Evolutionary conservation across 2,888 invertebrate species (phyloP), one percentile per base, ranked within the genome.

Genomic region (Sarcophaga subvicina): DNA sequence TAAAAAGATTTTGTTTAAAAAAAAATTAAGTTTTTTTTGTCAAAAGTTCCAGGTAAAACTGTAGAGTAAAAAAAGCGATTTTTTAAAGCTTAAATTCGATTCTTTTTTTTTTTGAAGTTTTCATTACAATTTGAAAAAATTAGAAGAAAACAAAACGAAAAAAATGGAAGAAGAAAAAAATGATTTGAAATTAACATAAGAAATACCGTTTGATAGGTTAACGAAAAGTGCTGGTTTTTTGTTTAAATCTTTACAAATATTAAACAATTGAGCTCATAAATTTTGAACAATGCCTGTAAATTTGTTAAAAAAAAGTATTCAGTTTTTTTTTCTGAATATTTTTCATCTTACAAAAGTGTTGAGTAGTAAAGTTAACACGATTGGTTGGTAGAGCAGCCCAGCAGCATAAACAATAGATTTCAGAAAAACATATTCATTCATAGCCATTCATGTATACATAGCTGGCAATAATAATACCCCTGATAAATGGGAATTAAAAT

Each of bases 251-350:
- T 49, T 64, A 72, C 70, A 82, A 71, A 63, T 22, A 59, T n/a
- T 25, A 87, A 22, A 83, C 86, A 85, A 77, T 82, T 76, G 83
- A 87, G 83, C 87, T 83, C 86, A 88, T 89, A 88, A 87, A 85
- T 88, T 85, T 87, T 73, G 37, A 70, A 78, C 54, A 82, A 83
- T 86, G 86, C 88, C 88, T 88, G 87, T 87, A 86, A 87, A 88
- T 88, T 88, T 87, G 83, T 88, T 89, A 85, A 76, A 80, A 67
- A 49, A 14, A 54, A 54, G 17, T 54, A 17, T 54, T 54, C 4
- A 14, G 12, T 22, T 54, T 54, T 14, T 11, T 49, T 14, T 54
- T 14, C 2, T 17, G 4, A 54, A 17, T 54, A 12, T 54, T 54
- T 54, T 54, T 54, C 54, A 54, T 17, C 12, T 47, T 14, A 64